Conservation (phyloP, 2,888 invertebrate species). For the Eudemis profundana region DNA sequence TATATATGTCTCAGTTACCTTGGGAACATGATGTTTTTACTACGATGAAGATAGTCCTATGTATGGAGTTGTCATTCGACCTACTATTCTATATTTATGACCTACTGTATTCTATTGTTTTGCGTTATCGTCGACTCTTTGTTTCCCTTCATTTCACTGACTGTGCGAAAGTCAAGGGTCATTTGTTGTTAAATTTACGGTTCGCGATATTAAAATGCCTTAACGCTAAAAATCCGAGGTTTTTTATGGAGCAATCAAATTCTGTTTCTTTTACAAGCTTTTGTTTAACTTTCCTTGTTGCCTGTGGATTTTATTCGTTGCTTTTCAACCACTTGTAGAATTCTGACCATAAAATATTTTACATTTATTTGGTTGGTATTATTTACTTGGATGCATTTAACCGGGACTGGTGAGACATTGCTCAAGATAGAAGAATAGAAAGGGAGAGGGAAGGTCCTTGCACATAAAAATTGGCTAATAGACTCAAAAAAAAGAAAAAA, state of each 20-base stretch:
- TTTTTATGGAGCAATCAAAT: constrained; percentile 13
- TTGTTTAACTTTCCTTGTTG: constrained; percentile 5
- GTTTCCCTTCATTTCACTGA: constrained; percentile 79
- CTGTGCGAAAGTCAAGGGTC: constrained; percentile 78
- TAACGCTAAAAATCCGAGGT: constrained; percentile 8
- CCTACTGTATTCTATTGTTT: constrained; percentile 8
- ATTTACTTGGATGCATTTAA: no score
- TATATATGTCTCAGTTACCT: no score
- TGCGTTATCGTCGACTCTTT: constrained; percentile 48
- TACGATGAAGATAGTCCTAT: no score
- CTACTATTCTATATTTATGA: no score
- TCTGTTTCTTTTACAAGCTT: constrained; percentile 1
- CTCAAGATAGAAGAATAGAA: no score
- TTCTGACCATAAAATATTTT: not conserved
- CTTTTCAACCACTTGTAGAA: not conserved
- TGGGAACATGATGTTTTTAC: no score
- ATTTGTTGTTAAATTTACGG: constrained; percentile 79
- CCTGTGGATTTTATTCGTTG: constrained; percentile 40
- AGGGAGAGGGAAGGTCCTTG: no score
- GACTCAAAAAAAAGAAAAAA: no score
- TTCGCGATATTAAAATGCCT: constrained; percentile 63
- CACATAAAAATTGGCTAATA: no score
- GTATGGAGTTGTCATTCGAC: no score
- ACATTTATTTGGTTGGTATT: no score
- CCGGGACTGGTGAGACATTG: no score